Evolutionary conservation across 2,888 invertebrate species (phyloP), one percentile per base, ranked within the genome.

Genomic region (Nymphalis polychloros): DNA sequence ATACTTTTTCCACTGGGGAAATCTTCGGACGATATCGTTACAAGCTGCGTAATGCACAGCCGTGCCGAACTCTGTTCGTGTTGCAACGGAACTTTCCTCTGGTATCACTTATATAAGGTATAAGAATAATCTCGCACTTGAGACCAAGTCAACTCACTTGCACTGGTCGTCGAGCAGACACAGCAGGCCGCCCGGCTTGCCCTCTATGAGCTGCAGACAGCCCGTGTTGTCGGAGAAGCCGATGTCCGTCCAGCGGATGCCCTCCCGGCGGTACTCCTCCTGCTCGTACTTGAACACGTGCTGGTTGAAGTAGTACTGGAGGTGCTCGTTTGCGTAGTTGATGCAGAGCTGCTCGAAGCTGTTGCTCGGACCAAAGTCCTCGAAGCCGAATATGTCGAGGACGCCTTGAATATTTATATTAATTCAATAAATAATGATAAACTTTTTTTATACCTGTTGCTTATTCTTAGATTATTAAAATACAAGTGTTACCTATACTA

Each of bases 241-340:
- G 72, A 98, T 98, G 84, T 98, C 97, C 71, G 97, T 97, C 98
- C 98, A 98, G 75, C 96, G 94, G 72, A 98, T 98, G 31, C 97
- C 97, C 89, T 98, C 98, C 73, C 97, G 94, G 77, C 97, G 93
- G 85, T 98, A 99, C 89, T 98, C 98, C 86, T 98, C 97, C 93
- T 98, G 97, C 84, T 98, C 98, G 82, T 98, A 98, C 90, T 98
- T 98, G 92, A 99, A 99, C 77, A 99, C 98, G 86, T 99, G 98
- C 89, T 98, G 97, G 93, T 98, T 98, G 93, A 99, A 99, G 88
- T 98, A 98, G 88, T 97, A 97, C 91, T 99, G 98, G 63, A 99
- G 94, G 88, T 98, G 98, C 88, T 99, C 98, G 87, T 99, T 99
- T 20, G 98, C 98, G 88, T 98, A 98, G 93, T 99, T 99, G 79